Conservation (phyloP, 2,888 invertebrate species). For the Molorchus minor region DNA sequence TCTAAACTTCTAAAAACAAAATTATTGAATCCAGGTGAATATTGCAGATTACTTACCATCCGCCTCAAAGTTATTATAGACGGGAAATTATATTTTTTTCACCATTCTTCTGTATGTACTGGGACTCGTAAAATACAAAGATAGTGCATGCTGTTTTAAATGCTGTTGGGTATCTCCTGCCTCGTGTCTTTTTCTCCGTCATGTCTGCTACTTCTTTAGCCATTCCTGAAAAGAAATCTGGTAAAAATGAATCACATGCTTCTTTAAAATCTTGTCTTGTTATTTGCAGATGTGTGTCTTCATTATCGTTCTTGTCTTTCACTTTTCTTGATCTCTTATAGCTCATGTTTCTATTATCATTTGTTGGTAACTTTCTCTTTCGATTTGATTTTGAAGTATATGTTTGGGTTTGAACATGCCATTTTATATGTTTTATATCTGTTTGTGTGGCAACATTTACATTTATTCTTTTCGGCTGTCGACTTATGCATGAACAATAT, state of each 20-base stretch:
- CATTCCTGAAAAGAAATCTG: conserved; percentile 1
- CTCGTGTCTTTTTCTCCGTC: neutral
- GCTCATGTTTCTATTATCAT: neutral
- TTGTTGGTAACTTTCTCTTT: neutral
- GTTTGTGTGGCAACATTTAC: neutral
- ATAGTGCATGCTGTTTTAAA: conserved; percentile 2
- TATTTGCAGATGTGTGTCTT: neutral
- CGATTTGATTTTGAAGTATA: neutral
- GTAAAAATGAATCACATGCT: conserved; percentile 1
- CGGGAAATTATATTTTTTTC: neutral
- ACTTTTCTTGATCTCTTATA: neutral
- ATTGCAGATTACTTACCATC: conserved; percentile 4
- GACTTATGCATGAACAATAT: no score
- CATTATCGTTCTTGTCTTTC: neutral
- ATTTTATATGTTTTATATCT: neutral
- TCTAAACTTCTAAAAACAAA: neutral
- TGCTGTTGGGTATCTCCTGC: conserved; percentile 5
- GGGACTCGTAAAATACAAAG: neutral
- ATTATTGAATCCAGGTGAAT: conserved; percentile 7
- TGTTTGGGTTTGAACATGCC: neutral
- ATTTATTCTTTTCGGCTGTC: no score
- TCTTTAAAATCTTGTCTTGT: conserved; percentile 3
- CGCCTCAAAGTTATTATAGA: neutral
- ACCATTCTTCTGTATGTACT: neutral
- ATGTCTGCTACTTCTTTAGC: neutral